phyloP scores from a whole-genome alignment of 2,113 vertebrate species.

The Balaeniceps rex region DNA sequence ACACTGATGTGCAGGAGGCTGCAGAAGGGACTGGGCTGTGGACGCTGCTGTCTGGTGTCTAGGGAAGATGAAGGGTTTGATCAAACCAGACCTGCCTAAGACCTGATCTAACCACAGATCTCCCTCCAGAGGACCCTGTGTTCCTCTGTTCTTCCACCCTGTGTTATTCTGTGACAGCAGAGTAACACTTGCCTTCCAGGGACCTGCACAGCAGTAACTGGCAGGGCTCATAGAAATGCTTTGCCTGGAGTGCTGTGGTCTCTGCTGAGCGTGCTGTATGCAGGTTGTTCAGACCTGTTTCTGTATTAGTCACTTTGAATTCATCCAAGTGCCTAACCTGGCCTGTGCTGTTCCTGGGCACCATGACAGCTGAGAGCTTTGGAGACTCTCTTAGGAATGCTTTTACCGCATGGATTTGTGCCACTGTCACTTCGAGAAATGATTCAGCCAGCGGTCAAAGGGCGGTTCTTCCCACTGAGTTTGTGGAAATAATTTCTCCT shows the following conservation, averaged over 20 bases:
- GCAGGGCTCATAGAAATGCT: background rate
- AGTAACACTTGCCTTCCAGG: background rate
- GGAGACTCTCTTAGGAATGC: conserved; percentile 5
- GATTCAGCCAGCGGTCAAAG: background rate
- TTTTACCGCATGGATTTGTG: background rate
- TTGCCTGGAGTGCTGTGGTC: background rate
- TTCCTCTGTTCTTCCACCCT: too few relatives aligned
- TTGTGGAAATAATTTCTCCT: background rate
- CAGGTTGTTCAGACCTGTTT: conserved; percentile 20
- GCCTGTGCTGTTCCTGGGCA: background rate
- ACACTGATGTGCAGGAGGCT: background rate
- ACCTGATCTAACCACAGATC: background rate
- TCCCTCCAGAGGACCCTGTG: background rate
- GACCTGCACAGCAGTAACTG: background rate
- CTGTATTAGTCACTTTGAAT: conserved; percentile 37
- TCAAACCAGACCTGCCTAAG: background rate
- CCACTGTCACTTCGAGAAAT: background rate
- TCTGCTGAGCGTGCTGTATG: background rate
- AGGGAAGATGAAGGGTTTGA: background rate
- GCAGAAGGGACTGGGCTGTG: background rate
- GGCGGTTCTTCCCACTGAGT: background rate
- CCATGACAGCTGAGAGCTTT: background rate
- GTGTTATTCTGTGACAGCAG: background rate
- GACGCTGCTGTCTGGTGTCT: background rate
- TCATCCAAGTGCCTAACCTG: conserved; percentile 54